Evolutionary conservation across 2,888 invertebrate species (phyloP), one percentile per base, ranked within the genome.

Genomic region (Catocala fraxini): DNA sequence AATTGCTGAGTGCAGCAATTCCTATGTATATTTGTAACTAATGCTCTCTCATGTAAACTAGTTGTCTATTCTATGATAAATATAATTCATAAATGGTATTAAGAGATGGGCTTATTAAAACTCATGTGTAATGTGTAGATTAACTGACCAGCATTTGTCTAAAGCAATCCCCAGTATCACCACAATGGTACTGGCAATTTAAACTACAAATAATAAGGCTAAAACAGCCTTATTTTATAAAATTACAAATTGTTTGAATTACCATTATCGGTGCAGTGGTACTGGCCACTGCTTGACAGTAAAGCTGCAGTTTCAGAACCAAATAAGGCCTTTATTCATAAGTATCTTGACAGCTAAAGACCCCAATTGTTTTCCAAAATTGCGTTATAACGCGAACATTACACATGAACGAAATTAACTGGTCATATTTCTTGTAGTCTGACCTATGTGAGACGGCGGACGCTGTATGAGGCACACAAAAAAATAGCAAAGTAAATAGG

Each of bases 401-500:
- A 52, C 13, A 33, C 35, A 35, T 46, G 10, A 12, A 58, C 10
- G 46, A 51, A 39, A 39, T 39, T 39, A 39, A 39, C 25, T 25
- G 3, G 3, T 25, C 25, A 1, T 35, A 7, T 7, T 39, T 39
- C 35, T 39, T 39, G 35, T 39, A 39, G 6, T 9, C 1, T 39
- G 5, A 1, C 51, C 47, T 63, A 47, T 13, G 43, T 42, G n/a
- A 65, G 79, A 63, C 72, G 71, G 81, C 76, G 82, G 75, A 79
- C 84, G 70, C 83, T 87, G 88, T 74, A 71, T 70, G 82, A 77
- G 84, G 84, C 80, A 83, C 81, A 78, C 81, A 92, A 92, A 93
- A 93, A 94, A 93, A 93, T 90, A 85, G 92, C 76, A 92, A 92
- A 91, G 79, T 85, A 79, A 82, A 79, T 82, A 84, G 83, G 84